A percentile compares a stretch with the other conserved stretches of the same genome.
phyloP scores from a whole-genome alignment of 1,140 invertebrate genomes.

The Acyrthosiphon pisum region DNA sequence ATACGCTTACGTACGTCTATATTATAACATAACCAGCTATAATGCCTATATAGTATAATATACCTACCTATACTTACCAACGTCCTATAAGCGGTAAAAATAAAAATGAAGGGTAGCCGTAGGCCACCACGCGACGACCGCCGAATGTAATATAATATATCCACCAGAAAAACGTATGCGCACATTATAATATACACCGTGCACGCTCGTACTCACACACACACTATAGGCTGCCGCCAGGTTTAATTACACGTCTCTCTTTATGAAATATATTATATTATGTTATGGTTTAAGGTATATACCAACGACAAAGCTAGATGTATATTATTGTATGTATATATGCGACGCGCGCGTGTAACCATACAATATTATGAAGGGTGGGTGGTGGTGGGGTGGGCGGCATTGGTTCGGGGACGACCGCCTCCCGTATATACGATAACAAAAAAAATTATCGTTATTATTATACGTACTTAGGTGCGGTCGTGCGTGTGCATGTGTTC shows the following conservation, averaged over 20 bases:
- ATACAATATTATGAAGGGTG: not conserved
- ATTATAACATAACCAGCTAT: not conserved
- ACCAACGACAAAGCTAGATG: not conserved
- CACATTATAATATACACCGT: not conserved
- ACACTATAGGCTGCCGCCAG: conserved; percentile 19
- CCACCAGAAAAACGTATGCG: not conserved
- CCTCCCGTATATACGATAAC: not conserved
- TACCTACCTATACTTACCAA: not conserved
- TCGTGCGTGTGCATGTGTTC: not conserved
- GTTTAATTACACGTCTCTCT: conserved; percentile 50
- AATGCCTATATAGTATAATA: no score
- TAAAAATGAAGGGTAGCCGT: conserved; percentile 25
- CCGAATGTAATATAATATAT: not conserved
- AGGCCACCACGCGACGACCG: not conserved
- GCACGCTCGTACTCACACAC: not conserved
- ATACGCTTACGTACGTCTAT: not conserved
- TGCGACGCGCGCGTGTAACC: not conserved
- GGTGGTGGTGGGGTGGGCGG: not conserved
- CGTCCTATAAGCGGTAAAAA: not conserved
- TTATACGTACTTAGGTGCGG: not conserved
- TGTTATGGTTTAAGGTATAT: not conserved
- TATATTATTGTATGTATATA: not conserved
- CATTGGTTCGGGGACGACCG: conserved; percentile 15
- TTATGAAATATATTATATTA: not conserved
- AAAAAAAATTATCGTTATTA: not conserved